A percentile compares a stretch with the other conserved stretches of the same genome.
These are phyloP conservation scores for Morone chrysops DNA, from an alignment of 2,113 vertebrate species.

Conservation along the genomic window DNA sequence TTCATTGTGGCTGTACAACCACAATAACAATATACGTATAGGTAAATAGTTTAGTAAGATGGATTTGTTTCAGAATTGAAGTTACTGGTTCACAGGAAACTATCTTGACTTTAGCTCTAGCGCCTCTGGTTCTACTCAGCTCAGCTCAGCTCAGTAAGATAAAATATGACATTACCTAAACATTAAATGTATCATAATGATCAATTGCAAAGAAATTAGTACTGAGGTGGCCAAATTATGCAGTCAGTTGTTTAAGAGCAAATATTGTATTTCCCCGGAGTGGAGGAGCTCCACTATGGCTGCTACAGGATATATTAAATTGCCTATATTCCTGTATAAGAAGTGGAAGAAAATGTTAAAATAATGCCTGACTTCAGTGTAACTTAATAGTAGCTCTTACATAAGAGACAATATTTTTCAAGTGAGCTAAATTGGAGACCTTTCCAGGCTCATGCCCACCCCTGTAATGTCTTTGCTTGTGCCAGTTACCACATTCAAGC, in stretches of 20 bases:
- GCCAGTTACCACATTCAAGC: constrained; percentile 9
- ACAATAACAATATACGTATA: neutral
- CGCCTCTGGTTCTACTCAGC: neutral
- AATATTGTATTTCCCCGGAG: neutral
- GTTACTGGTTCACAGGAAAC: neutral
- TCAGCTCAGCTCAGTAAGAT: neutral
- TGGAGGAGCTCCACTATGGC: neutral
- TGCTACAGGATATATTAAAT: neutral
- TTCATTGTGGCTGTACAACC: neutral
- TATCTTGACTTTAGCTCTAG: neutral
- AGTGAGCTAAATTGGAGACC: constrained; percentile 24
- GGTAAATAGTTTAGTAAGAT: neutral
- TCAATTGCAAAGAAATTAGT: neutral
- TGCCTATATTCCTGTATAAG: neutral
- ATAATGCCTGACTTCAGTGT: constrained; percentile 25
- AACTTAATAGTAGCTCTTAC: constrained; percentile 20
- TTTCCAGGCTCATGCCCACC: constrained; percentile 22
- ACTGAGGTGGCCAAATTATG: neutral
- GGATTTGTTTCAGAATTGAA: neutral
- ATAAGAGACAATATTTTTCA: constrained; percentile 32
- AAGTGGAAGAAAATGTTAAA: neutral
- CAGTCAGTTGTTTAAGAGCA: neutral
- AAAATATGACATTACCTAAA: neutral
- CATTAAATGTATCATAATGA: neutral
- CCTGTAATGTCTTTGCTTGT: constrained; percentile 1